These are phyloP conservation scores for Ictalurus furcatus DNA, from an alignment of 2,113 vertebrate species.

Conservation along the genomic window DNA sequence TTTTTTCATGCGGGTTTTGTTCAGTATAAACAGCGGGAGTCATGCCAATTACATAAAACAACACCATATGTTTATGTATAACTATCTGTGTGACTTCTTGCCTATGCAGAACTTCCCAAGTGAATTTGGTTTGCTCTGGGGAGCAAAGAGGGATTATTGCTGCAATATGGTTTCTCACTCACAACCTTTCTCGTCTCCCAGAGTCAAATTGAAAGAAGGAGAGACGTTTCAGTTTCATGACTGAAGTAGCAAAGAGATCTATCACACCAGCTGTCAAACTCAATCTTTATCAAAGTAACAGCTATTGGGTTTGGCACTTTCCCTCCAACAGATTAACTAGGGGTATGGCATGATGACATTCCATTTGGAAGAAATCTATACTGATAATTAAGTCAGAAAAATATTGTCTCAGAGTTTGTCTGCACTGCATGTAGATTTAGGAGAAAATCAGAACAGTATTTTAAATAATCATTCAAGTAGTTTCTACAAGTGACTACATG, in stretches of 20 bases:
- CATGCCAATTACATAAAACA: neutral
- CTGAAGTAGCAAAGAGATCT: neutral
- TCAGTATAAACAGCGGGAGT: neutral
- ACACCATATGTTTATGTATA: neutral
- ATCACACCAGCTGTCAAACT: neutral
- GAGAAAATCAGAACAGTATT: neutral
- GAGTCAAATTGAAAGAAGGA: slow-evolving; percentile 20
- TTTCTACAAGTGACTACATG: neutral
- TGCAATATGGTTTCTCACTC: neutral
- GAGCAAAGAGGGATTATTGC: neutral
- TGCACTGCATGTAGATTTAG: neutral
- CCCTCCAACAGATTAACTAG: neutral
- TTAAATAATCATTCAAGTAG: neutral
- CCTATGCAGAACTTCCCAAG: neutral
- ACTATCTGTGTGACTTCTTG: neutral
- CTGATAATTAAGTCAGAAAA: neutral
- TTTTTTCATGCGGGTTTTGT: neutral
- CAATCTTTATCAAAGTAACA: neutral
- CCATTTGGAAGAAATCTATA: neutral
- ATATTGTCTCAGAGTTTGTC: neutral
- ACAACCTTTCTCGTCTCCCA: neutral
- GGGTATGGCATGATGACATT: neutral
- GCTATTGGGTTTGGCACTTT: slow-evolving; percentile 8
- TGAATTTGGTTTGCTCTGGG: neutral
- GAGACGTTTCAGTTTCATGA: neutral